Percentiles rank a stretch among this genome's conserved stretches.
Evolutionary conservation across 2,888 invertebrate species (phyloP).

Genomic region (Rhabditoides inermis): DNA sequence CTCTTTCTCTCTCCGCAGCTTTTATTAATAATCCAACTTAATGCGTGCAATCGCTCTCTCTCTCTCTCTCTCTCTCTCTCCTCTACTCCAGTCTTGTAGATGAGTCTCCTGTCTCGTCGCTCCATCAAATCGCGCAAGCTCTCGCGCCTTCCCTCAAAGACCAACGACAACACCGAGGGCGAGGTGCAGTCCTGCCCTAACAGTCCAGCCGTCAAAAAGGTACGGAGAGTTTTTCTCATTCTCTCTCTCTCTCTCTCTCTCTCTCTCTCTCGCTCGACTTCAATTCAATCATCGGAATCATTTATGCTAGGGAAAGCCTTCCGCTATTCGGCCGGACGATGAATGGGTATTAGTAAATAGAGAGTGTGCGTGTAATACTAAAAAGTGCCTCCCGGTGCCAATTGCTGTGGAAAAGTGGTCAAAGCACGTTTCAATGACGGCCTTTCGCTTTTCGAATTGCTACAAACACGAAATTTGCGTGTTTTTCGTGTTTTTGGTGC

Average conservation of each 20-base stretch:
- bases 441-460: no score
- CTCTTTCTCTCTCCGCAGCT: not conserved
- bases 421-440: not conserved
- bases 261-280: no score
- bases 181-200: slow-evolving; percentile 25
- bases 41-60: not conserved
- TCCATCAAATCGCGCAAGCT: slow-evolving; percentile 11
- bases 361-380: no score
- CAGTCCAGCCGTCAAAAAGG: slow-evolving; percentile 28
- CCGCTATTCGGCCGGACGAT: no score
- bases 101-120: slow-evolving; percentile 14
- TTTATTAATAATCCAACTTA: not conserved
- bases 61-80: not conserved
- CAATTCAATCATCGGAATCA: no score
- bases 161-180: slow-evolving; percentile 11
- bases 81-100: not conserved
- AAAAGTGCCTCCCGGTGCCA: no score
- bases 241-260: no score
- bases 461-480: no score
- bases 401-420: slow-evolving; percentile 1
- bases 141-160: slow-evolving; percentile 19
- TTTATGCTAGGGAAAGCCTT: no score
- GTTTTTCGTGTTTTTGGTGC: no score
- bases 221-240: slow-evolving; percentile 2
- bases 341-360: no score